phyloP scores from a whole-genome alignment of 1,140 invertebrate species.

The Anastatus disparis region DNA sequence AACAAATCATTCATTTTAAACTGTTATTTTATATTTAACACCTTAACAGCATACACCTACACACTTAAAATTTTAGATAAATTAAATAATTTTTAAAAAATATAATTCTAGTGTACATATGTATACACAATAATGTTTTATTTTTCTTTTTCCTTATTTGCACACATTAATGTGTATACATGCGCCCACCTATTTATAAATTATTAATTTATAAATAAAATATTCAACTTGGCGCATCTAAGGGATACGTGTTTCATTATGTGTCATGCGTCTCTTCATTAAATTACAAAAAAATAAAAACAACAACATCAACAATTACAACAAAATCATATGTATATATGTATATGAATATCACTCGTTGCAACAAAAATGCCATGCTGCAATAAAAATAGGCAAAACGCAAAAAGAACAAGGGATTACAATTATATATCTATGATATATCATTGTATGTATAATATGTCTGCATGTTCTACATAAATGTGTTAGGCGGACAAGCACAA shows the following conservation, averaged over 20 bases:
- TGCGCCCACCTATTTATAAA: constrained; percentile 36
- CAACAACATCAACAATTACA: constrained; percentile 12
- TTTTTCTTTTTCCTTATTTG: too few species aligned
- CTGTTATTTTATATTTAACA: too few species aligned
- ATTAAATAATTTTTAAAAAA: too few species aligned
- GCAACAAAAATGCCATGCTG: constrained; percentile 58
- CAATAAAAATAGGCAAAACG: constrained; percentile 47
- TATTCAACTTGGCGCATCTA: background rate
- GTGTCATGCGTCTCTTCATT: constrained; percentile 15
- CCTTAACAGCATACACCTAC: background rate
- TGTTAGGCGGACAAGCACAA: constrained; percentile 7
- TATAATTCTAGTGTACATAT: constrained; percentile 39
- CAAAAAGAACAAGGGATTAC: constrained; percentile 23
- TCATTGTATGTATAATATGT: background rate
- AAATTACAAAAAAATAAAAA: constrained; percentile 20
- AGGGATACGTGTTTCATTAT: background rate
- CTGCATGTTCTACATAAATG: too few species aligned
- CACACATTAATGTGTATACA: constrained; percentile 6
- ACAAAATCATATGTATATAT: too few species aligned
- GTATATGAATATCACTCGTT: constrained; percentile 59
- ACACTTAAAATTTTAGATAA: background rate
- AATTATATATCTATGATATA: background rate
- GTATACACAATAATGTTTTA: constrained; percentile 21
- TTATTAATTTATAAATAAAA: too few species aligned
- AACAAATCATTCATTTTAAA: background rate